Evolutionary conservation across 2,888 invertebrate genomes (phyloP).

Genomic region (Polydesmus complanatus): DNA sequence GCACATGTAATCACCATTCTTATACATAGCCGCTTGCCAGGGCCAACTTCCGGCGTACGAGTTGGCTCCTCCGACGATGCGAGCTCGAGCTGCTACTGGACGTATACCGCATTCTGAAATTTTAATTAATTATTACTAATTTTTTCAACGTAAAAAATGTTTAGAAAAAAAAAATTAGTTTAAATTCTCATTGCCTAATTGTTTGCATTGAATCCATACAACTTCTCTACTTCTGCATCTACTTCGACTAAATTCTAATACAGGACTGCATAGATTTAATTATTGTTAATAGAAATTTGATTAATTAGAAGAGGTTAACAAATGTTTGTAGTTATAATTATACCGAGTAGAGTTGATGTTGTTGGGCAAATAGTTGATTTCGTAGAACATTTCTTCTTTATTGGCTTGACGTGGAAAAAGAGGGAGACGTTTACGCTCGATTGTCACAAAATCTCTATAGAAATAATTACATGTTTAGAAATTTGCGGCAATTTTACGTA

Average conservation of each 20-base stretch:
- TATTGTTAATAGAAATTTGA: background rate
- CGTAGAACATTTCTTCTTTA: conserved; percentile 5
- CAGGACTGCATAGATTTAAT: conserved; percentile 4
- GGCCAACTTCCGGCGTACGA: conserved; percentile 66
- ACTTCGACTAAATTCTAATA: conserved; percentile 44
- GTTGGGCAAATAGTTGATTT: conserved; percentile 7
- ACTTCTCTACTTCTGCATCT: conserved; percentile 48
- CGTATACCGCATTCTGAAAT: conserved; percentile 16
- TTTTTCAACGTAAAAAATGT: background rate
- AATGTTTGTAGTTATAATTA: too few species aligned
- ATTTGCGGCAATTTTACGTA: conserved; percentile 12
- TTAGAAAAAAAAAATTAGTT: background rate
- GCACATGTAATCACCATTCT: conserved; percentile 71
- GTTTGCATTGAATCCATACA: conserved; percentile 50
- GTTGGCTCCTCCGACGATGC: conserved; percentile 67
- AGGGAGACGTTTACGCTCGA: conserved; percentile 13
- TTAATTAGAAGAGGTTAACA: background rate
- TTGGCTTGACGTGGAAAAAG: conserved; percentile 1
- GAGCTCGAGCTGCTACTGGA: conserved; percentile 25
- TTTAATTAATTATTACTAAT: background rate
- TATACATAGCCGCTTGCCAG: conserved; percentile 73
- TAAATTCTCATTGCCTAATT: conserved; percentile 23
- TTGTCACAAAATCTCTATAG: conserved; percentile 15
- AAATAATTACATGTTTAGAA: background rate
- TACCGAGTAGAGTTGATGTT: conserved; percentile 3